phyloP scores from a whole-genome alignment of 92 coral and sea anemone genomes.

The Epizoanthus rinbou region DNA sequence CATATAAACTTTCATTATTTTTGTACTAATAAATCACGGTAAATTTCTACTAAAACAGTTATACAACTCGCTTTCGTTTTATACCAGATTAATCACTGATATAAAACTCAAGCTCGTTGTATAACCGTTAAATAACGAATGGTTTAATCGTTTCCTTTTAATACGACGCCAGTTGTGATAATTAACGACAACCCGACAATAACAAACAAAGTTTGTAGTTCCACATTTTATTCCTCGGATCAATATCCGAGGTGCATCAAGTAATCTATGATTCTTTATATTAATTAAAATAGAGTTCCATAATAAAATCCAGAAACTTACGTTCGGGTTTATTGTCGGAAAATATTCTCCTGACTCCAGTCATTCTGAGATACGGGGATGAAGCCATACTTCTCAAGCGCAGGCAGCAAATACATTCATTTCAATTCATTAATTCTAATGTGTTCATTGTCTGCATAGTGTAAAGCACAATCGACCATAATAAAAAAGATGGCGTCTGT shows the following conservation, averaged over 20 bases:
- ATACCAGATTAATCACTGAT: too few species aligned
- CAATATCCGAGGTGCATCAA: constrained; percentile 22
- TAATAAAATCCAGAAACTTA: constrained; percentile 19
- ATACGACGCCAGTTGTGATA: too few species aligned
- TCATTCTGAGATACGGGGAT: neutral
- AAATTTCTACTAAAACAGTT: too few species aligned
- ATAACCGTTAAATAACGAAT: too few species aligned
- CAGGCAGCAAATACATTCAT: constrained; percentile 23
- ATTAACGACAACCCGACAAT: too few species aligned
- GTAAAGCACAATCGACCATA: too few species aligned
- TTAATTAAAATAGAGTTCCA: constrained; percentile 37
- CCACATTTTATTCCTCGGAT: constrained; percentile 38
- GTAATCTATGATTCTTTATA: neutral
- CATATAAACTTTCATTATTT: too few species aligned
- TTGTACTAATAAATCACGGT: too few species aligned
- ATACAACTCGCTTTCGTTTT: too few species aligned
- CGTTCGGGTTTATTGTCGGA: neutral
- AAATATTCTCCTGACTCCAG: constrained; percentile 24
- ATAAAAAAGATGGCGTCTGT: too few species aligned
- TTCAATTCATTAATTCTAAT: constrained; percentile 35
- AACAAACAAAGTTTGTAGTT: neutral
- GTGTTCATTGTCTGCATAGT: neutral
- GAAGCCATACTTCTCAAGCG: constrained; percentile 12
- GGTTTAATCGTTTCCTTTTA: too few species aligned
- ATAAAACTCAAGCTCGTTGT: too few species aligned